Evolutionary conservation across 64 coral and sea anemone genomes (phyloP).

Genomic region (Orbicella faveolata): DNA sequence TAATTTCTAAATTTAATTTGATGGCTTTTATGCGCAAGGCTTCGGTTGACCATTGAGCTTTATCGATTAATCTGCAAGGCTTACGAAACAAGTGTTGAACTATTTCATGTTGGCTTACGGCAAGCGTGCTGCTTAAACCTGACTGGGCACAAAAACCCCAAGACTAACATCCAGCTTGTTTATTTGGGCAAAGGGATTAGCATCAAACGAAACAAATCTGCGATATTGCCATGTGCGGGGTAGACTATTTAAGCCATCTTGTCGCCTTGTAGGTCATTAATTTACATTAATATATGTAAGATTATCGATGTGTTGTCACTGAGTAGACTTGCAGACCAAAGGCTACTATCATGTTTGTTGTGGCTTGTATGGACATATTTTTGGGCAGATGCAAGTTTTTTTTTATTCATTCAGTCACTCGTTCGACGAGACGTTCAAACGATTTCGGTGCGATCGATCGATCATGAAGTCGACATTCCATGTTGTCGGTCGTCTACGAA

Average conservation of each 20-base stretch:
- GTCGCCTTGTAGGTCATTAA: not conserved
- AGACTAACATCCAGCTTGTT: slow-evolving; percentile 12
- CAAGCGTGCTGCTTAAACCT: not conserved
- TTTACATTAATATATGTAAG: not conserved
- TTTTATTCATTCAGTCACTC: not conserved
- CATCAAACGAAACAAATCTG: not conserved
- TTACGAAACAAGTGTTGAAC: not conserved
- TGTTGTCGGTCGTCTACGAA: no score
- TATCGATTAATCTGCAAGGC: not conserved
- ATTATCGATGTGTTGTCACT: not conserved
- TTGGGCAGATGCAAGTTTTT: not conserved
- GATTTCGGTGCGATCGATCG: not conserved
- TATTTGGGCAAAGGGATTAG: not conserved
- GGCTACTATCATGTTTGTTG: not conserved
- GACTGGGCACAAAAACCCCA: not conserved
- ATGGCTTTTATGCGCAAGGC: not conserved
- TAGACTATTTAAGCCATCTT: not conserved
- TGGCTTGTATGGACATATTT: not conserved
- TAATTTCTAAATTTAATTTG: not conserved
- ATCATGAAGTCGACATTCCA: not conserved
- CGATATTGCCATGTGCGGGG: not conserved
- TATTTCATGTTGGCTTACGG: not conserved
- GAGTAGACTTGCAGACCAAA: not conserved
- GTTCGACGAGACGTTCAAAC: not conserved
- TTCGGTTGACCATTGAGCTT: not conserved